A percentile compares a stretch with the other conserved stretches of the same genome.
These are phyloP conservation scores for Lepidurus apus DNA, from an alignment of 1,140 invertebrate genomes.

Conservation along the genomic window DNA sequence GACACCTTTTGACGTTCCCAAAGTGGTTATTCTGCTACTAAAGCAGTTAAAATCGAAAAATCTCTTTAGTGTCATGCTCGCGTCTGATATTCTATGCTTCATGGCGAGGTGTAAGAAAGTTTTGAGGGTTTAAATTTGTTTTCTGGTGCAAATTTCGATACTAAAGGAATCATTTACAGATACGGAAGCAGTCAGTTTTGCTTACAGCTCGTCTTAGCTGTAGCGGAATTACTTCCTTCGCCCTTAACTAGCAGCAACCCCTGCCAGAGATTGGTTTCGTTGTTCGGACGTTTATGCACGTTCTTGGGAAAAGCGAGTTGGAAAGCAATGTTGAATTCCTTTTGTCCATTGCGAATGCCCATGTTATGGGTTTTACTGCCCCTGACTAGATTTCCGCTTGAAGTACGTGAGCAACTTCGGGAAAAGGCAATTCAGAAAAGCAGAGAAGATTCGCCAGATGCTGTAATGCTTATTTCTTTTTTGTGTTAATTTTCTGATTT, in stretches of 20 bases:
- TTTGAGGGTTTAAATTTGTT: no score
- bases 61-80: background rate
- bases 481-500: background rate
- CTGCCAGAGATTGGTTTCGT: background rate
- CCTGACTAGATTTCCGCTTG: background rate
- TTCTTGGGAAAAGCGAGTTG: background rate
- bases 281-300: constrained; percentile 1
- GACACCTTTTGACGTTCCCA: background rate
- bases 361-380: background rate
- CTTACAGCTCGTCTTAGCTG: background rate
- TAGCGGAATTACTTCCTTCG: background rate
- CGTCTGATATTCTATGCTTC: background rate
- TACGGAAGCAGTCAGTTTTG: background rate
- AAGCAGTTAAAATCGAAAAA: background rate
- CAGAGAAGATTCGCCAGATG: background rate
- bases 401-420: background rate
- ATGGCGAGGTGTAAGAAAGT: background rate
- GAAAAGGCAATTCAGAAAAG: background rate
- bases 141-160: no score
- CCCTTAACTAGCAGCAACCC: background rate
- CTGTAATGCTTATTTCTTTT: background rate
- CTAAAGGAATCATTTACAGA: background rate
- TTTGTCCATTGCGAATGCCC: background rate
- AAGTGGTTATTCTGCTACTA: background rate
- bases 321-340: background rate